A percentile compares a stretch with the other conserved stretches of the same genome.
phyloP scores from a whole-genome alignment of 2,113 vertebrate species.

The Athene cunicularia region DNA sequence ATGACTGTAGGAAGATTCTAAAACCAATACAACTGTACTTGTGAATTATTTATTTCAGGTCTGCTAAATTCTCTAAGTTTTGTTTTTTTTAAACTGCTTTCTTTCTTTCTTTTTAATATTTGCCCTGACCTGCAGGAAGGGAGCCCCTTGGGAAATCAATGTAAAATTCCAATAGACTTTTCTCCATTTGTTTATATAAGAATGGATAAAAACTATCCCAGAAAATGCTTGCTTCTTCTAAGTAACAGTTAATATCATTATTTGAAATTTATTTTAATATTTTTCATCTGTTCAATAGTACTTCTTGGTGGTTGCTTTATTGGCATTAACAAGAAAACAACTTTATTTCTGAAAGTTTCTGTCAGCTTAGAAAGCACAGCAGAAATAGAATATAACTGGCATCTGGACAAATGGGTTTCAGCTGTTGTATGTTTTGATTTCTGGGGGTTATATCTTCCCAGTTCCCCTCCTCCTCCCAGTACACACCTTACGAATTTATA shows the following conservation, averaged over 20 bases:
- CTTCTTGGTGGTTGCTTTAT: neutral
- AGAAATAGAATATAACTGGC: neutral
- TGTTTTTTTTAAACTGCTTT: neutral
- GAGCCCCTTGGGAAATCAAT: neutral
- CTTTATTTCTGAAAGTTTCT: neutral
- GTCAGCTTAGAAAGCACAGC: neutral
- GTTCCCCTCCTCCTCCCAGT: neutral
- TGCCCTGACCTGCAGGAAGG: neutral
- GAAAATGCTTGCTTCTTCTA: neutral
- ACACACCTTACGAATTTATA: neutral
- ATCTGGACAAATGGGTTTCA: neutral
- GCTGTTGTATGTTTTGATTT: neutral
- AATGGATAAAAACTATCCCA: neutral
- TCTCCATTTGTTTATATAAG: neutral
- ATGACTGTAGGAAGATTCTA: neutral
- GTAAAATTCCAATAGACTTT: neutral
- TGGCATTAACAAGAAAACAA: neutral
- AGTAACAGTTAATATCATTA: neutral
- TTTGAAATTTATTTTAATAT: neutral
- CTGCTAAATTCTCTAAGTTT: neutral
- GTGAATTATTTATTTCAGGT: neutral
- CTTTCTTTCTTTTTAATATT: neutral
- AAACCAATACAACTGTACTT: neutral
- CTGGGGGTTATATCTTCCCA: neutral
- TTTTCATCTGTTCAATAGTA: neutral